Percentiles rank a stretch among this genome's conserved stretches.
These are phyloP conservation scores for Chelonus formosanus DNA, from an alignment of 2,888 invertebrate genomes.

Conservation along the genomic window DNA sequence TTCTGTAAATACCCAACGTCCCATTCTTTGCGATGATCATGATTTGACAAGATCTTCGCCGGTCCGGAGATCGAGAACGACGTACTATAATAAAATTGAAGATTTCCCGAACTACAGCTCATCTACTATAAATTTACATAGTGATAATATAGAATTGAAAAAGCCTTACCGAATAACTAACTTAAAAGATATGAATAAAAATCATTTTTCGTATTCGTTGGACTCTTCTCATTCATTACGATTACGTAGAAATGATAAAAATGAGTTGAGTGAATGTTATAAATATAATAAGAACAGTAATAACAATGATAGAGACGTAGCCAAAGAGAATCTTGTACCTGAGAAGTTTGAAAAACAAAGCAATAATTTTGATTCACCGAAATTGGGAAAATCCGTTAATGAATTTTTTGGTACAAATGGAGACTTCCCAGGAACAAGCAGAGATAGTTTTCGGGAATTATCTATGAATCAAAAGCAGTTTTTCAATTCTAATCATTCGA, in stretches of 20 bases:
- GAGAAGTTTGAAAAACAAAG: background rate
- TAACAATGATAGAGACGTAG: background rate
- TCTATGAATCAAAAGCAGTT: background rate
- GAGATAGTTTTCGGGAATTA: constrained; percentile 15
- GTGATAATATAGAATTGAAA: no score
- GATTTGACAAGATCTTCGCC: constrained; percentile 26
- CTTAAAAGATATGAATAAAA: background rate
- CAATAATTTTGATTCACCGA: background rate
- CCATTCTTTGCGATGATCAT: constrained; percentile 40
- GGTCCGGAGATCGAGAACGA: constrained; percentile 17
- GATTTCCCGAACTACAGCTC: background rate
- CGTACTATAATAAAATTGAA: background rate
- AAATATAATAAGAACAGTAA: constrained; percentile 4
- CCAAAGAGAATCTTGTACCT: constrained; percentile 31
- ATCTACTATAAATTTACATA: background rate
- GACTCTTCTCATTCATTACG: background rate
- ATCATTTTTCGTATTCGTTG: background rate
- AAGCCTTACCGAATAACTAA: background rate
- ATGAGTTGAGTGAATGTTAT: constrained; percentile 8
- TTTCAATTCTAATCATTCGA: background rate
- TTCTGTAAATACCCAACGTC: constrained; percentile 51
- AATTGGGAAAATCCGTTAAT: background rate
- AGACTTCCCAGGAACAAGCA: constrained; percentile 15
- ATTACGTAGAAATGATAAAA: background rate
- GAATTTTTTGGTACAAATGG: background rate